Base-by-base conservation (phyloP, 2,113 vertebrate species). In the Bagarius yarrelli region DNA sequence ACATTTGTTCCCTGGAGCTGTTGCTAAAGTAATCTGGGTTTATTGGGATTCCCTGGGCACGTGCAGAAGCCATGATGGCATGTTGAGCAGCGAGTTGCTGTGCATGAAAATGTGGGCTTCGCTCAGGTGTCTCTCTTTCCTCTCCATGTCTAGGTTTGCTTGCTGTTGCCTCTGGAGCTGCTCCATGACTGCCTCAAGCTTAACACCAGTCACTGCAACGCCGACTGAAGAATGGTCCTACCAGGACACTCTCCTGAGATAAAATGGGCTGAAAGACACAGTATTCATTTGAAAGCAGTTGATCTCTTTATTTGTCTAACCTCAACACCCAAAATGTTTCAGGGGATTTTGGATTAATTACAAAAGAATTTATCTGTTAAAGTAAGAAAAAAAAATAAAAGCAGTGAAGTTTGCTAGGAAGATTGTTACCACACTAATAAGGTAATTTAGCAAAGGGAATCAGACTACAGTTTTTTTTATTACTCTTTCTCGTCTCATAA, bases 151-250 rank as follows among this genome's bases (percentile, higher is more conserved):
- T 87, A 94, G 87, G 63, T 95, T 92, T 57, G 91, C 88, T 36
- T 90, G 92, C 80, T 95, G 93, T 87, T 97, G 96, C 78, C 94
- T 95, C 83, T 96, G 96, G 85, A 96, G 93, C 81, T 97, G 96
- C 87, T 98, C 97, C 91, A 99, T 97, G 84, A 95, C 90, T 2
- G 94, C 95, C 85, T 94, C 91, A 72, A 95, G 91, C 90, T 95
- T 97, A 91, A 97, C 90, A 61, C 92, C 92, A n/a, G 61, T 89
- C 85, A 86, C 90, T 81, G 69, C 79, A 16, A 88, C 87, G 83
- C 69, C 3, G 91, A 91, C 93, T 93, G 94, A 84, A 89, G 80
- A 89, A 89, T 32, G 89, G 88, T 78, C 91, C 87, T 78, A 91
- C 90, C 67, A 87, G 86, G 77, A 88, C 85, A 75, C 90, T 89